Evolutionary conservation across 2,113 vertebrate genomes (phyloP), one percentile per base, ranked within the genome.

Genomic region (Gymnarchus niloticus): DNA sequence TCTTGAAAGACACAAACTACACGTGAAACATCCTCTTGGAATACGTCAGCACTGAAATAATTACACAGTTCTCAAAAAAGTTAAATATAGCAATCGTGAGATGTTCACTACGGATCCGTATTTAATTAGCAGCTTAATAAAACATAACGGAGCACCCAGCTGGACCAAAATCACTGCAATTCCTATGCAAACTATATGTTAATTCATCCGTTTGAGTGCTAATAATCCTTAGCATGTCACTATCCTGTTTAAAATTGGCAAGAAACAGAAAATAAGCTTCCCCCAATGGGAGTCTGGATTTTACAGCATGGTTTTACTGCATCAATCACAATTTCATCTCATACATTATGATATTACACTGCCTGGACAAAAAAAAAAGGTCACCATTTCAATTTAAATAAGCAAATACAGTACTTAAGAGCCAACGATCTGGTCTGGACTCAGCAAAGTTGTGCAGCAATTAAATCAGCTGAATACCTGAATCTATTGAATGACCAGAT

Each of bases 101-200:
- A 33, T 28, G 48, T 25, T 25, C 33, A 54, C n/a, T 19, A 25
- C 49, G 37, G 25, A 82, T 33, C 49, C 33, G 80, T 37, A 44
- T 78, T 78, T 78, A 78, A 78, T 78, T 54, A 54, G 21, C 80
- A 52, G 80, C 80, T 82, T 49, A 51, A 82, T 82, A 82, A 54
- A 82, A 54, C 80, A 82, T 82, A 82, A 82, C 17, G 54, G 12
- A 82, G 49, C 19, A 3, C 25, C 28, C 51, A 56, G 80, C 80
- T 82, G 51, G 51, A 54, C 25, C 25, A 28, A 10, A 82, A 56
- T 33, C 28, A 82, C 25, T 56, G 80, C 25, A 33, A 54, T 49
- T 56, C 48, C 51, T 82, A 54, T 56, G 76, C 76, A 48, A 48
- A 78, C 44, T 14, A 48, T 78, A n/a, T 78, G 76, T 78, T 78